phyloP scores from a whole-genome alignment of 2,888 invertebrate genomes.

The Drosophila koepferae region DNA sequence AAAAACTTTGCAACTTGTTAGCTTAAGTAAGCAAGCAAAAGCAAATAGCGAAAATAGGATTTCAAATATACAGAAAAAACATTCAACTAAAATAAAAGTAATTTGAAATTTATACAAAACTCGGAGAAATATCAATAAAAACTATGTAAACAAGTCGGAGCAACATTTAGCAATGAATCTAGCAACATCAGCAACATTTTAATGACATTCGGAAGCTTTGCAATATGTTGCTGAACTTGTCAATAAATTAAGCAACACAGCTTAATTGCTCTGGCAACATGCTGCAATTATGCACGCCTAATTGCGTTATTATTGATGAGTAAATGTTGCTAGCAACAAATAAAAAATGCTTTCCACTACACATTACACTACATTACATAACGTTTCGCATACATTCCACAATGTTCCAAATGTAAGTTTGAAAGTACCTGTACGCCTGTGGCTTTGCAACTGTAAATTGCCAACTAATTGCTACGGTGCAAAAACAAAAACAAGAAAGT shows the following conservation, averaged over 20 bases:
- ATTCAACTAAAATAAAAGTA: background rate
- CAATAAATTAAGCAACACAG: background rate
- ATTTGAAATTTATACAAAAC: background rate
- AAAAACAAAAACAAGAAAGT: background rate
- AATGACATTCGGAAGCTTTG: background rate
- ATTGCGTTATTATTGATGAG: background rate
- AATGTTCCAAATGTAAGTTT: slow-evolving; percentile 25
- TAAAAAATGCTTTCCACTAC: background rate
- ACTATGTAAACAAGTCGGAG: background rate
- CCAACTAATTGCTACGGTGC: slow-evolving; percentile 43
- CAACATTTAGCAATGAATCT: background rate
- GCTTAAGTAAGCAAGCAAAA: background rate
- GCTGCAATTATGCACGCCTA: background rate
- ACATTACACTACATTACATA: background rate
- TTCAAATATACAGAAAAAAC: too few species aligned
- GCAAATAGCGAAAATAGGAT: background rate
- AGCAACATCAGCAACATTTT: background rate
- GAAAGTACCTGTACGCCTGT: slow-evolving; percentile 11
- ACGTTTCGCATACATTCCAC: background rate
- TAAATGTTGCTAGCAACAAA: background rate
- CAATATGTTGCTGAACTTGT: background rate
- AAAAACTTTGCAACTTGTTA: background rate
- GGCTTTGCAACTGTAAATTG: slow-evolving; percentile 34
- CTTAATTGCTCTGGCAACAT: background rate
- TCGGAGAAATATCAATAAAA: background rate